These are phyloP conservation scores for Bombus affinis DNA, from an alignment of 1,140 invertebrate genomes.

Conservation along the genomic window DNA sequence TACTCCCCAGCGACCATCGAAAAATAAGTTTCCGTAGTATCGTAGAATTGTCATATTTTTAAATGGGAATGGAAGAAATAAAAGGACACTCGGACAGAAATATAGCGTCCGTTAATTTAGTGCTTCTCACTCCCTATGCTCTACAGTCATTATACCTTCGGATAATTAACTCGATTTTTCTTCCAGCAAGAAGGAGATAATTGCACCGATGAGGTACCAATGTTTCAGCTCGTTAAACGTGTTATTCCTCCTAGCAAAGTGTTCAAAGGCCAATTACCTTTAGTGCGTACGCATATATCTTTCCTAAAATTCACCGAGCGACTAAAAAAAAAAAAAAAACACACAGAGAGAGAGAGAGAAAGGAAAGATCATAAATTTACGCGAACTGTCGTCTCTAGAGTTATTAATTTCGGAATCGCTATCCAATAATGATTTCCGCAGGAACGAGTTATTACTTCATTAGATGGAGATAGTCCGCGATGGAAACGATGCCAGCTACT, in stretches of 20 bases:
- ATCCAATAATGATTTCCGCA: constrained; percentile 63
- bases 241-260: constrained; percentile 61
- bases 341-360: not conserved
- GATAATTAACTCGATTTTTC: constrained; percentile 73
- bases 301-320: not conserved
- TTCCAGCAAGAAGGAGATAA: constrained; percentile 65
- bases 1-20: not conserved
- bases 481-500: constrained; percentile 35
- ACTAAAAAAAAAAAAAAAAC: not conserved
- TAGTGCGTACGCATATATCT: constrained; percentile 12
- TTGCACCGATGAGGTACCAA: constrained; percentile 69
- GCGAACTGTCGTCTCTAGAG: not conserved
- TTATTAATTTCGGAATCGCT: constrained; percentile 20
- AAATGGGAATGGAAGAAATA: constrained; percentile 13
- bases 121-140: constrained; percentile 41
- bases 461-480: constrained; percentile 22
- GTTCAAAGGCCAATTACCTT: constrained; percentile 60
- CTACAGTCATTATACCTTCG: constrained; percentile 65
- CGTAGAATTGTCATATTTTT: constrained; percentile 49
- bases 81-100: constrained; percentile 64
- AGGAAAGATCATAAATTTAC: not conserved
- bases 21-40: not conserved
- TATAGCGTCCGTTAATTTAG: constrained; percentile 69
- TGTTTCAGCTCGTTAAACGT: constrained; percentile 70
- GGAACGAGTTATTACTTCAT: constrained; percentile 68